Evolutionary conservation across 1,140 invertebrate species (phyloP).

Genomic region (Kradibia gibbosae): DNA sequence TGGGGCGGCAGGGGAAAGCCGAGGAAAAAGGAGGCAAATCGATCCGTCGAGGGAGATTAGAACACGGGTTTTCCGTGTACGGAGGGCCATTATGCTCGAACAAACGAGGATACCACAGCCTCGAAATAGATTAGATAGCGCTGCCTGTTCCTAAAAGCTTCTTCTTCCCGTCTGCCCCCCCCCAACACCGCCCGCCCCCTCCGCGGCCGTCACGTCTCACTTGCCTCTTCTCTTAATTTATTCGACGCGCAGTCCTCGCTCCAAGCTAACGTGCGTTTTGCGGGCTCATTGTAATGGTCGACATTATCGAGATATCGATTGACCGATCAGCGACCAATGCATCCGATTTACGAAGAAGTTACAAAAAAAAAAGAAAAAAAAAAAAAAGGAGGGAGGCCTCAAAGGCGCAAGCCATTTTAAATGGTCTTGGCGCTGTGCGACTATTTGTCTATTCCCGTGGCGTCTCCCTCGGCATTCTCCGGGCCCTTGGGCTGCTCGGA

Average conservation of each 20-base stretch:
- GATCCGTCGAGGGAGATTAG: neutral
- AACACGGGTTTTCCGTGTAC: slow-evolving; percentile 4
- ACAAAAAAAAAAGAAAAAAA: neutral
- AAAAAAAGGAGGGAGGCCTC: neutral
- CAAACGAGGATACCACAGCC: slow-evolving; percentile 13
- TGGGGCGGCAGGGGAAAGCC: too few relatives aligned
- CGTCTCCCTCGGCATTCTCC: neutral
- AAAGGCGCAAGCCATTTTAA: neutral
- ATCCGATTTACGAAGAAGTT: neutral
- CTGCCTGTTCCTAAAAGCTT: neutral
- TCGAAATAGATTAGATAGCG: slow-evolving; percentile 36
- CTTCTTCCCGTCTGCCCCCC: too few relatives aligned
- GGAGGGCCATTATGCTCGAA: neutral
- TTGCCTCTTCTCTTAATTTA: too few relatives aligned
- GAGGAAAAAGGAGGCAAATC: neutral
- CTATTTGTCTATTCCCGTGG: slow-evolving; percentile 15
- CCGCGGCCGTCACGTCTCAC: too few relatives aligned
- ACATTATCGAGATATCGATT: too few relatives aligned
- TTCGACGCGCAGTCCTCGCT: too few relatives aligned
- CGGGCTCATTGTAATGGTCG: too few relatives aligned
- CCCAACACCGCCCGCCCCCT: too few relatives aligned
- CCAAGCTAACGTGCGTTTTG: too few relatives aligned
- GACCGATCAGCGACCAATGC: too few relatives aligned
- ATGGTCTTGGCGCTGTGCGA: neutral
- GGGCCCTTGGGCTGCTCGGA: neutral